Base-by-base conservation (phyloP, 2,797 vertebrate species). In the Rhyacichthys aspro region DNA sequence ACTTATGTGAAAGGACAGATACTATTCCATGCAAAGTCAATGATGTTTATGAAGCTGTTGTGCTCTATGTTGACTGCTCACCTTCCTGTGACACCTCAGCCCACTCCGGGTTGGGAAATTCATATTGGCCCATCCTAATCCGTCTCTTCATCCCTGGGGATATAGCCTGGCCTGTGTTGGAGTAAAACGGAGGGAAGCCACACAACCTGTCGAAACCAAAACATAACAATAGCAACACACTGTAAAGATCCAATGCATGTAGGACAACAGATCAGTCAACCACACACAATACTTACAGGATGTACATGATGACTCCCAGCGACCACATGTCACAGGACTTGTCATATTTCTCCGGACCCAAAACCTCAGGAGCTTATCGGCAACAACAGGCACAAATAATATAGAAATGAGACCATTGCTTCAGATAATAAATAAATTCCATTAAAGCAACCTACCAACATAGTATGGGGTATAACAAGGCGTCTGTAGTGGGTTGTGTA, bases 271-370 rank as follows among this genome's bases (percentile, higher is more conserved):
- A 28, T n/a, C 15, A 39, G 5, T 49, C 50, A 36, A 14, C 11
- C 11, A 44, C 10, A 55, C 17, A n/a, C 8, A 62, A 70, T 89
- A 96, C 96, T 96, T 87, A 99, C 98, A 99, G 94, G 75, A 99
- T 99, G 61, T 99, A 99, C 89, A 96, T 98, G 86, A 99, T 98
- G 85, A 99, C 98, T 0, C 98, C 98, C 86, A 99, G 86, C 0
- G 98, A 99, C 98, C 98, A 99, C 96, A 99, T 98, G 89, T 99
- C 98, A 82, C 98, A 99, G 0, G 98, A 99, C 74, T 96, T 99
- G 92, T 99, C 98, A 39, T 99, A 99, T 76, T 99, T 99, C 87
- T 99, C 97, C 19, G 96, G 98, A 62, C 98, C 97, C 63, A 99
- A 90, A 73, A 99, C 97, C 88, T 99, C 98, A 23, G 98, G 98